Conservation (phyloP, 2,888 invertebrate species). For the Diabrotica balteata region DNA sequence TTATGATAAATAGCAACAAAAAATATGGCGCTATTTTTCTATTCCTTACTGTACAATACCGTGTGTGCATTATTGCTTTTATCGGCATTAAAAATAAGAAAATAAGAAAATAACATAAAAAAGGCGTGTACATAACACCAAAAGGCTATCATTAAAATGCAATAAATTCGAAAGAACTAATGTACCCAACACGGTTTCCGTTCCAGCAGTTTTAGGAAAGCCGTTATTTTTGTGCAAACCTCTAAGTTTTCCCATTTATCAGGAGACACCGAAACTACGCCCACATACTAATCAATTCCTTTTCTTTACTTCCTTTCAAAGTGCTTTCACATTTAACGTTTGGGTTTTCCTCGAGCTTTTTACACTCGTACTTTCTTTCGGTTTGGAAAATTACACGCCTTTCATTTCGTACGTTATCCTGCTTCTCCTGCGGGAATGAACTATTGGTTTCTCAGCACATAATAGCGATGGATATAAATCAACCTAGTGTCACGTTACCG, state of each 20-base stretch:
- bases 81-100: too few relatives aligned
- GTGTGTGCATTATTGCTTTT: too few relatives aligned
- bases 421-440: constrained; percentile 10
- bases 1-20: too few relatives aligned
- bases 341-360: constrained; percentile 32
- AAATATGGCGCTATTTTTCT: too few relatives aligned
- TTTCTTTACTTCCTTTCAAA: constrained; percentile 29
- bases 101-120: too few relatives aligned
- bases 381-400: constrained; percentile 32
- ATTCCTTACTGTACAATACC: too few relatives aligned
- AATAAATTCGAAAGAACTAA: not conserved
- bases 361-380: constrained; percentile 22
- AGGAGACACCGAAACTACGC: constrained; percentile 31
- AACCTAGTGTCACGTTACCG: constrained; percentile 7
- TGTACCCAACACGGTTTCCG: not conserved
- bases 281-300: constrained; percentile 40
- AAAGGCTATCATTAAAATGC: not conserved
- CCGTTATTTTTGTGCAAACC: not conserved
- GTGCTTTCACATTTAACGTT: constrained; percentile 28
- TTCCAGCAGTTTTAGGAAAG: constrained; percentile 1
- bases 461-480: constrained; percentile 15
- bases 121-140: too few relatives aligned
- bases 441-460: constrained; percentile 12
- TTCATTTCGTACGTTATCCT: constrained; percentile 10
- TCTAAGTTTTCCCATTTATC: constrained; percentile 11